Base-by-base conservation (phyloP, 2,113 vertebrate genomes). In the Fulmarus glacialis region DNA sequence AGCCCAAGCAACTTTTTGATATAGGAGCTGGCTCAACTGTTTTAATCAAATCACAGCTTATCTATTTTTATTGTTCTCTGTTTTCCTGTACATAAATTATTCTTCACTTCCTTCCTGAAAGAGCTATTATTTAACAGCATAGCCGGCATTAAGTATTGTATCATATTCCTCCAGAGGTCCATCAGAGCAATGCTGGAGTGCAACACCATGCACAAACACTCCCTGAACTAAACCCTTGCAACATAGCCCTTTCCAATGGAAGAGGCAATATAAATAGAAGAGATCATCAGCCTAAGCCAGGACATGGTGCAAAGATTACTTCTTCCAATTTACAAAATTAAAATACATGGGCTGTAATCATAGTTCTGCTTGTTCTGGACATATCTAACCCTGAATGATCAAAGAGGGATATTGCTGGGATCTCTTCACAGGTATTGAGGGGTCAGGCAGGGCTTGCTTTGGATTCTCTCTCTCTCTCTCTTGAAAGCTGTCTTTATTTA, bases 61-160 rank as follows among this genome's bases (percentile, higher is more conserved):
- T 71, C 73, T 91, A 43, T 70, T 96, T 96, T 82, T 82, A 91
- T 64, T 91, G 87, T 80, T 75, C 93, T 91, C 84, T 82, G 77
- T 85, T 90, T 97, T 95, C 94, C 84, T 58, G 59, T 48, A 94
- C 91, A 95, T 96, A 96, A 96, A 95, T 94, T 97, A 96, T 91
- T 95, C 91, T 73, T 85, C 87, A 89, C 87, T 94, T 95, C 89
- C 96, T 96, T 97, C 91, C 94, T 93, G 72, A 73, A 97, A 93
- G 66, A 89, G 78, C 91, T 89, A 85, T 94, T 96, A 95, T 82
- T 96, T 95, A 96, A 93, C 82, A 95, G 84, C 84, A 79, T 27
- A 70, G 82, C 78, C 3, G 6, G 91, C 89, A 91, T 59, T 77
- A 96, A 93, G 73, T 70, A 47, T 84, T 93, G 91, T 80, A 82